phyloP scores from a whole-genome alignment of 2,113 vertebrate genomes.

The Balaeniceps rex region DNA sequence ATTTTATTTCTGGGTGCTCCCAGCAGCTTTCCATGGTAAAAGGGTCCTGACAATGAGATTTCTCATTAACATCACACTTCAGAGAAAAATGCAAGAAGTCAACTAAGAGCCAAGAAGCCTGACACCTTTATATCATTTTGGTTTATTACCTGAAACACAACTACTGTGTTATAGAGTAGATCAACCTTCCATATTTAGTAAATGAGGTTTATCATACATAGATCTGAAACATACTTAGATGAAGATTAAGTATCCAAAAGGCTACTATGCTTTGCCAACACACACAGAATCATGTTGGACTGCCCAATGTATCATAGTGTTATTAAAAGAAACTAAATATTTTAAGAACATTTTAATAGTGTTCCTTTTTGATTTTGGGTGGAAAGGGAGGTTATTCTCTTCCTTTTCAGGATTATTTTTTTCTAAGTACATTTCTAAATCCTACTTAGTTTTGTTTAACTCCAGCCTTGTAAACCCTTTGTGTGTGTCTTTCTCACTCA shows the following conservation, averaged over 20 bases:
- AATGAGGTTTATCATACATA: not conserved
- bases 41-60: not conserved
- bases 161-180: not conserved
- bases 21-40: not conserved
- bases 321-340: slow-evolving; percentile 60
- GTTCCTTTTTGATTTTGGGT: slow-evolving; percentile 17
- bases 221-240: not conserved
- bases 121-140: not conserved
- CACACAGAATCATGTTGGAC: slow-evolving; percentile 11
- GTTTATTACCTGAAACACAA: not conserved
- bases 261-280: slow-evolving; percentile 16
- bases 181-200: not conserved
- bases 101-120: not conserved
- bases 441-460: slow-evolving; percentile 1
- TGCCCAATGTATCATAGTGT: not conserved
- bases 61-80: not conserved
- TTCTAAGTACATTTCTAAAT: slow-evolving; percentile 24
- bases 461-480: not conserved
- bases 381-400: slow-evolving; percentile 5
- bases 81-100: not conserved
- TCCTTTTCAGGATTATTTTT: slow-evolving; percentile 27
- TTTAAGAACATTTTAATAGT: slow-evolving; percentile 47
- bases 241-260: not conserved
- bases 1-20: not conserved
- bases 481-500: not conserved